Evolutionary conservation across 2,888 invertebrate genomes (phyloP), one percentile per base, ranked within the genome.

Genomic region (Neoitamus cyanurus): DNA sequence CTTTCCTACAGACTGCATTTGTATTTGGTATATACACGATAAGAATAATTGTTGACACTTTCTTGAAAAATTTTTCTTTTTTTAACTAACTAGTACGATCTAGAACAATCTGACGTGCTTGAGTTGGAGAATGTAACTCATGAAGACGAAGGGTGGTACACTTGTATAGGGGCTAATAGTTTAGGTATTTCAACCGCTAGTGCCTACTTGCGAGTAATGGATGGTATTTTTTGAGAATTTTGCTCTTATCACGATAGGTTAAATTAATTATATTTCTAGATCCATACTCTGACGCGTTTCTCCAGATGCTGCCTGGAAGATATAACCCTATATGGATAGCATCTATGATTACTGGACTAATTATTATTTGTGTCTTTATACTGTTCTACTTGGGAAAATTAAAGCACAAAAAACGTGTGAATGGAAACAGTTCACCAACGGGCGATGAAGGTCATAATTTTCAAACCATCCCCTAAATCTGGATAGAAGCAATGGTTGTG

Each of bases 71-170:
- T 1, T 20, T 75, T 36, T 31, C 34, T n/a, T 25, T 68, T 69
- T 25, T 78, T 78, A 0, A 13, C 4, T 37, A 11, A 58, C 31
- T 28, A 88, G 85, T 87, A 88, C 20, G 88, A 87, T 78, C 85
- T 87, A 36, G 89, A 93, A 86, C 92, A 92, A 88, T 95, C 96
- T 0, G 96, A 97, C 90, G 92, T 94, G 28, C 92, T 98, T 83
- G 94, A 94, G 68, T 92, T 99, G 69, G 92, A 93, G 87, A 99
- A 99, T 90, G 97, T 98, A 0, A 97, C 97, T 0, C 93, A 95
- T 87, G 95, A 95, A 30, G 95, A 98, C 88, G 97, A 97, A 90
- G 99, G 99, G 4, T 97, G 97, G 96, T 99, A 99, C 89, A 96
- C 97, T 0, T 99, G 99, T 90, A 93, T 98, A 0, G 98, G 97